phyloP scores from a whole-genome alignment of 2,888 invertebrate genomes.

The Stenichneumon culpator region DNA sequence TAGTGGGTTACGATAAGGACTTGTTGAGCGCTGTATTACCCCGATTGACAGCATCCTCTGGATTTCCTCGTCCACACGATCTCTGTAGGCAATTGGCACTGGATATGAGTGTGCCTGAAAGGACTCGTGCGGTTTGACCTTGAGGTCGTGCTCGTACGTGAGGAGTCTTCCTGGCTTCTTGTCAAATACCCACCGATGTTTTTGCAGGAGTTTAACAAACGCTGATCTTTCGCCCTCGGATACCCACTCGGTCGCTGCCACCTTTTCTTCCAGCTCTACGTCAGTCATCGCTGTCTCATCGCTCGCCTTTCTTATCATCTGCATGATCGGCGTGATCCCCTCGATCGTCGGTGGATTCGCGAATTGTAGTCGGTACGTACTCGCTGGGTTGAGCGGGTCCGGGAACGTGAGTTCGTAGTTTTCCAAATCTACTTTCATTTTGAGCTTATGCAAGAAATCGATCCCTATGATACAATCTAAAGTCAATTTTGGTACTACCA shows the following conservation, averaged over 20 bases:
- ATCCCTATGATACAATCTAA: conserved; percentile 18
- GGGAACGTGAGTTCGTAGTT: not conserved
- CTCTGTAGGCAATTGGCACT: conserved; percentile 17
- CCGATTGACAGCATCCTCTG: not conserved
- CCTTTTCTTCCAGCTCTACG: not conserved
- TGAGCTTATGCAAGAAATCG: conserved; percentile 4
- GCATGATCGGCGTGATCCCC: not conserved
- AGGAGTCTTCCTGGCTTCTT: conserved; percentile 5
- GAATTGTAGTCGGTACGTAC: not conserved
- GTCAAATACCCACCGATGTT: not conserved
- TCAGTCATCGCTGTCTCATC: not conserved
- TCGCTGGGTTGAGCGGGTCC: not conserved
- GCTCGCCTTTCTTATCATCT: not conserved
- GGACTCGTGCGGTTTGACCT: not conserved
- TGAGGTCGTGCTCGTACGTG: conserved; percentile 21
- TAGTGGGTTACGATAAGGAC: conserved; percentile 3
- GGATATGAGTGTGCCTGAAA: conserved; percentile 20
- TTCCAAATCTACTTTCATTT: conserved; percentile 4
- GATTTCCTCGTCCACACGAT: conserved; percentile 9
- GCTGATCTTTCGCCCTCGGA: not conserved
- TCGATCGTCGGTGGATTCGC: not conserved
- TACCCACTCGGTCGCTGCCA: not conserved
- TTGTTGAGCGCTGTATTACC: conserved; percentile 10
- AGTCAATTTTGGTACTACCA: not conserved
- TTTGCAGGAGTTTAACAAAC: not conserved